These are phyloP conservation scores for Siniperca obscura DNA, from an alignment of 2,797 vertebrate species.

Conservation along the genomic window DNA sequence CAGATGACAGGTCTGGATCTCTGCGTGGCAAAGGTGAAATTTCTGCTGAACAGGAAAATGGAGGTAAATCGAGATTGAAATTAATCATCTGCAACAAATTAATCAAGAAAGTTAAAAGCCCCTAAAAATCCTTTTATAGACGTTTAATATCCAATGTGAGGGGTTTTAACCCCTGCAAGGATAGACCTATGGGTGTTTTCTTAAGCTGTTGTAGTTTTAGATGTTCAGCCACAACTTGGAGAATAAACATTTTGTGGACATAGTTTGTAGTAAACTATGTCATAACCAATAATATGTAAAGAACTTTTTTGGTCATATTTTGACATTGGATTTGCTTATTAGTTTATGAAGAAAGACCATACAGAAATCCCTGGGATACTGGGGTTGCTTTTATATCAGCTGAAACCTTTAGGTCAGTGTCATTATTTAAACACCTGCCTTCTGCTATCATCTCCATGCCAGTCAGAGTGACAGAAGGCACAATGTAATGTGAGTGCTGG, in stretches of 20 bases:
- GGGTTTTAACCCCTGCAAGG: constrained; percentile 21
- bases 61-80: constrained; percentile 30
- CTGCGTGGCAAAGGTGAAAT: constrained; percentile 45
- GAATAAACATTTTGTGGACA: not conserved
- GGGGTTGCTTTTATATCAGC: constrained; percentile 4
- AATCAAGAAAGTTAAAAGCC: constrained; percentile 52
- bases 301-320: not conserved
- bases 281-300: not conserved
- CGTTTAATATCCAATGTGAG: constrained; percentile 33
- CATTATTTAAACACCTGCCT: constrained; percentile 44
- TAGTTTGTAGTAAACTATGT: not conserved
- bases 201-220: not conserved
- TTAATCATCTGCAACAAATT: constrained; percentile 48
- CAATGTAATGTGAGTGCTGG: constrained; percentile 40
- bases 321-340: constrained; percentile 6
- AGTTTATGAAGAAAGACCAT: constrained; percentile 7
- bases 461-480: constrained; percentile 50
- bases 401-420: constrained; percentile 34
- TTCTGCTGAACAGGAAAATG: constrained; percentile 43
- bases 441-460: constrained; percentile 25
- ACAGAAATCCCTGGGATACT: not conserved
- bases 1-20: constrained; percentile 16
- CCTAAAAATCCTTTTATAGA: constrained; percentile 48
- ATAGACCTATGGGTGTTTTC: not conserved
- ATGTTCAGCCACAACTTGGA: not conserved